Evolutionary conservation across 2,797 vertebrate species (phyloP).

Genomic region (Enteromius trimaculatus): DNA sequence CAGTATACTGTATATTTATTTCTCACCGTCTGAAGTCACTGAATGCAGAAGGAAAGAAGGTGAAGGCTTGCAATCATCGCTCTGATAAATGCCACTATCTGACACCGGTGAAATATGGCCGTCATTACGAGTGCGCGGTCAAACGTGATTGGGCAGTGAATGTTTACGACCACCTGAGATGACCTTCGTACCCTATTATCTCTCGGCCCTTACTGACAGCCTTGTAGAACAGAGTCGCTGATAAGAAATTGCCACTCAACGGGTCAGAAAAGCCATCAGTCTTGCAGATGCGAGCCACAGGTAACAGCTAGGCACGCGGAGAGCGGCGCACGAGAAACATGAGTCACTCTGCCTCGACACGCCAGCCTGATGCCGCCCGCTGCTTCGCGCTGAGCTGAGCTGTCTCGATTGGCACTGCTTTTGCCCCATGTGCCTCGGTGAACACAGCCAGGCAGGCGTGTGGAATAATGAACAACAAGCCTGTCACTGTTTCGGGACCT

Average conservation of each 20-base stretch:
- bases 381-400: slow-evolving; percentile 28
- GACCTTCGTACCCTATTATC: slow-evolving; percentile 45
- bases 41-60: slow-evolving; percentile 1
- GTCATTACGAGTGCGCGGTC: slow-evolving; percentile 44
- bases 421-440: slow-evolving; percentile 34
- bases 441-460: slow-evolving; percentile 27
- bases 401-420: slow-evolving; percentile 28
- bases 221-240: slow-evolving; percentile 33
- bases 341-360: slow-evolving; percentile 28
- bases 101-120: slow-evolving; percentile 45
- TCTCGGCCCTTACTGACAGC: slow-evolving; percentile 23
- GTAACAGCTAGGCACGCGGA: neutral
- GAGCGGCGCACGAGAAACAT: neutral
- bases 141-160: slow-evolving; percentile 45
- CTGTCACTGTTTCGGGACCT: slow-evolving; percentile 28
- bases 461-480: slow-evolving; percentile 52
- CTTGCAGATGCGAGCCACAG: slow-evolving; percentile 26
- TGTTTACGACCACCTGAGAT: slow-evolving; percentile 30
- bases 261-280: slow-evolving; percentile 44
- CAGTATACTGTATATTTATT: neutral
- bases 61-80: slow-evolving; percentile 33
- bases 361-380: slow-evolving; percentile 11
- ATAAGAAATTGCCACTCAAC: slow-evolving; percentile 31
- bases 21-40: neutral
- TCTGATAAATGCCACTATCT: slow-evolving; percentile 53